Conservation (phyloP, 2,888 invertebrate species). For the Eupithecia vulgata region DNA sequence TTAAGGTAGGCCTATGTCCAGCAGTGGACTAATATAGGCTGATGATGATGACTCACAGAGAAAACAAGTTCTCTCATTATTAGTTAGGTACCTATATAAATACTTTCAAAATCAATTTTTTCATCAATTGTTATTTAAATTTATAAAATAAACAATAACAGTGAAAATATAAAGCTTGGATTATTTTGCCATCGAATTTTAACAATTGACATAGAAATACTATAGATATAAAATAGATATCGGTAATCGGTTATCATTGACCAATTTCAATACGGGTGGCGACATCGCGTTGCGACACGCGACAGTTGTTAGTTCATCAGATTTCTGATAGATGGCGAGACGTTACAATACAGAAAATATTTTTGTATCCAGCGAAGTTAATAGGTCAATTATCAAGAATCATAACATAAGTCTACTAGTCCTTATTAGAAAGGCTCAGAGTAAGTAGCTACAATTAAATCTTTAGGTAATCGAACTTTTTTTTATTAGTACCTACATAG, state of each 20-base stretch:
- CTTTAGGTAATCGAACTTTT: neutral
- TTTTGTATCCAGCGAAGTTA: neutral
- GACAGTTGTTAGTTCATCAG: constrained; percentile 68
- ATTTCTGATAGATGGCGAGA: constrained; percentile 69
- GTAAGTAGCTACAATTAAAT: neutral
- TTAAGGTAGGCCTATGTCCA: no score
- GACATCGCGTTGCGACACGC: constrained; percentile 76
- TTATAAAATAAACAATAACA: neutral
- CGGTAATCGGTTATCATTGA: constrained; percentile 3
- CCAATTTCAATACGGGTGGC: constrained; percentile 55
- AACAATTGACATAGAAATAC: neutral
- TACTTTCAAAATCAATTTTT: no score
- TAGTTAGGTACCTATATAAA: no score
- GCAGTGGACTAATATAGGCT: no score
- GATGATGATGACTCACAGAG: no score
- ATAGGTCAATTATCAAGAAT: neutral
- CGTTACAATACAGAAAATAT: constrained; percentile 11
- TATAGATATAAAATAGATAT: neutral
- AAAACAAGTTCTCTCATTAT: neutral
- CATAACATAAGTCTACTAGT: neutral
- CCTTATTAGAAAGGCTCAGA: neutral
- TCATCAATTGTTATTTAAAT: no score
- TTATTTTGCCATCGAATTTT: neutral
- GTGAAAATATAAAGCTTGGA: neutral
- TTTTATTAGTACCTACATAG: neutral